Evolutionary conservation across 2,888 invertebrate species (phyloP).

Genomic region (Pollenia angustigena): DNA sequence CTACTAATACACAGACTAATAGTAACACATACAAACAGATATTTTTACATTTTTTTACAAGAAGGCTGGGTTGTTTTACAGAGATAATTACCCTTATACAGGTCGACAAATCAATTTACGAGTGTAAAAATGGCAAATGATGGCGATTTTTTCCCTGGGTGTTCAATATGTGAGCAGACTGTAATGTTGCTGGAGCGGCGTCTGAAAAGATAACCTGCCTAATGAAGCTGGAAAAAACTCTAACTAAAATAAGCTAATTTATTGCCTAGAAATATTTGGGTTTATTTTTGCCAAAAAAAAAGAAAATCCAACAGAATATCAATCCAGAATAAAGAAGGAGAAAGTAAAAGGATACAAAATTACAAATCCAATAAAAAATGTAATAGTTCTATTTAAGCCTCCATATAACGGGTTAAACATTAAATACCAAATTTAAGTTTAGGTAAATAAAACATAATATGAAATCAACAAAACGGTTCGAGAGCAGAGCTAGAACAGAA

Average conservation of each 20-base stretch:
- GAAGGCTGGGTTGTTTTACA: conserved; percentile 26
- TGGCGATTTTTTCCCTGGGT: not conserved
- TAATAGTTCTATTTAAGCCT: too few species aligned
- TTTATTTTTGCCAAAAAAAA: not conserved
- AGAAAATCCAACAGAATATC: not conserved
- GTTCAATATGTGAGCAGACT: conserved; percentile 12
- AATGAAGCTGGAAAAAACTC: conserved; percentile 58
- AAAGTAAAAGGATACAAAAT: not conserved
- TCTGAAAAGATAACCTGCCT: conserved; percentile 37
- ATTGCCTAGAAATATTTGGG: conserved; percentile 23
- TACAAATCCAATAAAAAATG: not conserved
- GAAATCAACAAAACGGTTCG: too few species aligned
- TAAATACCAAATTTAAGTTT: too few species aligned
- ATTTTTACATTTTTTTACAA: not conserved
- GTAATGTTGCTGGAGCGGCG: not conserved
- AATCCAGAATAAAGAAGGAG: not conserved
- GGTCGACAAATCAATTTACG: conserved; percentile 70
- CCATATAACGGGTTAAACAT: too few species aligned
- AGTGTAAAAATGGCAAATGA: conserved; percentile 63
- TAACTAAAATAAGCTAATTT: conserved; percentile 41
- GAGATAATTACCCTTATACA: conserved; percentile 62
- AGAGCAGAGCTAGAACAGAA: too few species aligned
- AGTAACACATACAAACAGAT: not conserved
- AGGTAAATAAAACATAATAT: too few species aligned
- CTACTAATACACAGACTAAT: not conserved